Evolutionary conservation across 23 tunicate genomes (phyloP).

Genomic region (Phallusia fumigata): DNA sequence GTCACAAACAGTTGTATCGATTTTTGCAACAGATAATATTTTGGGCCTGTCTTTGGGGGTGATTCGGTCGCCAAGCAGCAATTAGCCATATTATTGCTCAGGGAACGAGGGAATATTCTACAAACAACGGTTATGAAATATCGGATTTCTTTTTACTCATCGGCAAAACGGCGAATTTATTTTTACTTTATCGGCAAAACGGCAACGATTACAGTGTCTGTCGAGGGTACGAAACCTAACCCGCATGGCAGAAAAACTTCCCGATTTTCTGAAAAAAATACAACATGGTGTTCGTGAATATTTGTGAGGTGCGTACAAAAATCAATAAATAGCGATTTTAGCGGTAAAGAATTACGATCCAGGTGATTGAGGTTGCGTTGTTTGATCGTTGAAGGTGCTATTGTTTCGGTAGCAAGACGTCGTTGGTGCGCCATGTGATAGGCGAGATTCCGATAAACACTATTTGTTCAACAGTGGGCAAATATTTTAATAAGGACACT

Average conservation of each 20-base stretch:
- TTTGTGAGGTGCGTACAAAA: too few relatives aligned
- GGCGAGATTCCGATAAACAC: conserved; percentile 29
- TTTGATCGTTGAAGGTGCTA: conserved; percentile 1
- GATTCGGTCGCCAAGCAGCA: background rate
- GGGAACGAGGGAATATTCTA: conserved; percentile 11
- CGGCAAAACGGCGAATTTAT: too few relatives aligned
- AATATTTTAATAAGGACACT: conserved; percentile 34
- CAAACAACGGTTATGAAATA: conserved; percentile 16
- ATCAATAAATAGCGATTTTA: too few relatives aligned
- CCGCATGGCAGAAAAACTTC: too few relatives aligned
- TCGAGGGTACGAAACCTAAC: too few relatives aligned
- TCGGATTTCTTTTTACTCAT: background rate
- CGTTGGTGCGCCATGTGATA: conserved; percentile 35
- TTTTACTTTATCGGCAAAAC: too few relatives aligned
- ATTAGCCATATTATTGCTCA: conserved; percentile 22
- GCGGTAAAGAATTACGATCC: background rate
- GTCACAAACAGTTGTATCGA: background rate
- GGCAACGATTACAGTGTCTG: too few relatives aligned
- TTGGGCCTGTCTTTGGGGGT: background rate
- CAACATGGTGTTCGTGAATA: too few relatives aligned
- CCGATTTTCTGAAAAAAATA: too few relatives aligned
- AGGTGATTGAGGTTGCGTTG: background rate
- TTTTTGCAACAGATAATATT: background rate
- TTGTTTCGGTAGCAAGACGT: conserved; percentile 13
- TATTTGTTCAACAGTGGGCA: background rate